These are phyloP conservation scores for Brachionus calyciflorus DNA, from an alignment of 1,140 invertebrate species.

Conservation along the genomic window DNA sequence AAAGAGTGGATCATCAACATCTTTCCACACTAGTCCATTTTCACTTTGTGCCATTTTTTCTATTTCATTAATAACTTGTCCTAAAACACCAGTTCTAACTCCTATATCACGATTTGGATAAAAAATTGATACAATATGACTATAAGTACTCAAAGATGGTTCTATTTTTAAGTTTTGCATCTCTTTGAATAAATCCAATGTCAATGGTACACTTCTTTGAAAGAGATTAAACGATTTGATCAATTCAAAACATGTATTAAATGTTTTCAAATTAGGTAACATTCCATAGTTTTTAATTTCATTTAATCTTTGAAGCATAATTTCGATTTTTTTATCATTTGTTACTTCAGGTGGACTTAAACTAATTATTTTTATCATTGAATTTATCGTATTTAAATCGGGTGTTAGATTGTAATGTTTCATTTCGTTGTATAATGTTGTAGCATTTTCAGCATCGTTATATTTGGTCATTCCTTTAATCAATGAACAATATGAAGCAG, in stretches of 20 bases:
- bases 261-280: constrained; percentile 28
- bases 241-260: constrained; percentile 12
- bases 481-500: constrained; percentile 1
- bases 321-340: constrained; percentile 27
- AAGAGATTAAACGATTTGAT: constrained; percentile 6
- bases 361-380: constrained; percentile 11
- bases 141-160: constrained; percentile 28
- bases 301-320: constrained; percentile 4
- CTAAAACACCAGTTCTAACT: constrained; percentile 5
- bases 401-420: constrained; percentile 6
- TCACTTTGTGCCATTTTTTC: not conserved
- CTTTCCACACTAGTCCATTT: constrained; percentile 30
- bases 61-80: constrained; percentile 10
- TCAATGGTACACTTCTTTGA: constrained; percentile 36
- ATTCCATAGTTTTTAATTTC: constrained; percentile 30
- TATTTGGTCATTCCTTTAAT: constrained; percentile 40
- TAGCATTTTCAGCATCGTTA: not conserved
- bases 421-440: not conserved
- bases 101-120: constrained; percentile 37
- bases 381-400: constrained; percentile 35
- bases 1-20: constrained; percentile 10
- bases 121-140: constrained; percentile 17
- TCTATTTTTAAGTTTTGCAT: constrained; percentile 41
- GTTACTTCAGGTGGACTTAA: not conserved
- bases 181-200: constrained; percentile 28